Base-by-base conservation (phyloP, 2,113 vertebrate species). In the Mungos mungo region DNA sequence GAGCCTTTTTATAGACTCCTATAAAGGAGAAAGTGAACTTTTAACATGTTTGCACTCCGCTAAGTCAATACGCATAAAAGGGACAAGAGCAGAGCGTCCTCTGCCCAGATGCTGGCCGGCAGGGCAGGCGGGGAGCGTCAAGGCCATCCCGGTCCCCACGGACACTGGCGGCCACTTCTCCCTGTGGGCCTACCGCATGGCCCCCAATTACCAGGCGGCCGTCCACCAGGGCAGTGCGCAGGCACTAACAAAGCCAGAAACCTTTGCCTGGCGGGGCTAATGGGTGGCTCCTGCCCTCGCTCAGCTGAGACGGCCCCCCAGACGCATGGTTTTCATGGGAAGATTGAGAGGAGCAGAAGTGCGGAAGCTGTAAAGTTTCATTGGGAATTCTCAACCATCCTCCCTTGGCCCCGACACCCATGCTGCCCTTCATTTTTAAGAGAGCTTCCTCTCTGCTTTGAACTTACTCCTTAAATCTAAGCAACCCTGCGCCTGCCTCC, bases 1-100 rank as follows among this genome's bases (percentile, higher is more conserved):
- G 98, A 99, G 98, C 97, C 92, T 98, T 99, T 99, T 99, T 99
- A 99, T 99, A 99, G 99, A 99, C 98, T 99, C 98, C 19, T 98
- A 98, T 99, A 99, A 99, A 98, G 97, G 98, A 98, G 98, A 99
- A 98, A 99, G 99, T 98, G 99, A 98, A 99, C 98, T 98, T 99
- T 98, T 98, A 98, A 98, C 98, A 97, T 98, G 98, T 99, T 98
- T 98, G 98, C 98, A 98, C 98, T 98, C 97, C 91, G 90, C 98
- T 99, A 98, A 98, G 98, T 99, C 98, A 99, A 98, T 97, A 98
- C 45, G 92, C 95, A 97, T 99, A 98, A 98, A 99, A 98, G 98
- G 97, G 97, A 98, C 94, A 97, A 92, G 96, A 97, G 97, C 97
- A 79, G 95, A 97, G 98, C 88, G 98, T 98, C 98, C 98, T 97